Evolutionary conservation across 1,140 invertebrate genomes (phyloP).

Genomic region (Contarinia nasturtii): DNA sequence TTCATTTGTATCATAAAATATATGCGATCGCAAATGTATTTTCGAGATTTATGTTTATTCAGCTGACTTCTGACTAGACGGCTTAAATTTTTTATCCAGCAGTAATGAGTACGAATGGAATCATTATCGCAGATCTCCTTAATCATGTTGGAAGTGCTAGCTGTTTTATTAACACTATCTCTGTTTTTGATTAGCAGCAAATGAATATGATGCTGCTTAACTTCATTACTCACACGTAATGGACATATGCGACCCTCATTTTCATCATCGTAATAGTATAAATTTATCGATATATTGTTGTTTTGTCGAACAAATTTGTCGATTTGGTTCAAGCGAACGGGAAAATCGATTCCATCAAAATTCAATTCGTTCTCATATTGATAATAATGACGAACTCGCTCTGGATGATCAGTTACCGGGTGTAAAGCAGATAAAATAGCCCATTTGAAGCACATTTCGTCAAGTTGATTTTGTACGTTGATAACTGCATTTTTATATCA

Average conservation of each 20-base stretch:
- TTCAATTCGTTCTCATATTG: background rate
- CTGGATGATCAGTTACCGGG: constrained; percentile 2
- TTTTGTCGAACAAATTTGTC: constrained; percentile 6
- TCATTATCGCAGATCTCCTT: no score
- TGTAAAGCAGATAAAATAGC: constrained; percentile 9
- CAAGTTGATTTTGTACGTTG: constrained; percentile 12
- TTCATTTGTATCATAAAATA: constrained; percentile 6
- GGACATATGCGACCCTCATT: constrained; percentile 1
- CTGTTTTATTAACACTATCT: background rate
- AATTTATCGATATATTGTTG: constrained; percentile 3
- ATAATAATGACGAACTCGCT: background rate
- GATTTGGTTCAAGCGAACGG: constrained; percentile 4
- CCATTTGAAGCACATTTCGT: constrained; percentile 15
- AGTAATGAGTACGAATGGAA: constrained; percentile 8
- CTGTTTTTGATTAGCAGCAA: constrained; percentile 4
- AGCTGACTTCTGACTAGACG: constrained; percentile 13
- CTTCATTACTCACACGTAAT: constrained; percentile 1
- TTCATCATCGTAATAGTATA: constrained; percentile 1
- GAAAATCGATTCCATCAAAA: constrained; percentile 5
- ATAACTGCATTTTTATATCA: constrained; percentile 10
- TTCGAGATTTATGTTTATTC: constrained; percentile 7
- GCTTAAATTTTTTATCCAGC: constrained; percentile 14
- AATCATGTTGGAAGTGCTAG: no score
- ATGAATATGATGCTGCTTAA: constrained; percentile 4
- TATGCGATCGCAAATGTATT: constrained; percentile 14